phyloP scores from a whole-genome alignment of 2,888 invertebrate genomes.

The Periphyllus acericola region DNA sequence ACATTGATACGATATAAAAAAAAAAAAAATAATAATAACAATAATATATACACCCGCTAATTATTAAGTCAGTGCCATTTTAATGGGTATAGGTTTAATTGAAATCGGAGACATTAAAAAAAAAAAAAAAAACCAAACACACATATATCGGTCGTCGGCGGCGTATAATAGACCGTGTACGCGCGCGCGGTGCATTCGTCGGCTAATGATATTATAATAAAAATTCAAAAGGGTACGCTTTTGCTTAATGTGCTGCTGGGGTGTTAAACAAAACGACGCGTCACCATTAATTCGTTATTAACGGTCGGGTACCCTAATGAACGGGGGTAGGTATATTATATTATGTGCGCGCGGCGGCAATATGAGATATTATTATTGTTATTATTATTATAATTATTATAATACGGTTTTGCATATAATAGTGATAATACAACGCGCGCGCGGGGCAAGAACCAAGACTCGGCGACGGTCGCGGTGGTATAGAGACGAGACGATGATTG shows the following conservation, averaged over 20 bases:
- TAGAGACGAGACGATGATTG: not conserved
- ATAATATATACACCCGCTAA: conserved; percentile 32
- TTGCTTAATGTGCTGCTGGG: conserved; percentile 48
- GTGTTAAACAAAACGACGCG: conserved; percentile 61
- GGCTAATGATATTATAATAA: conserved; percentile 45
- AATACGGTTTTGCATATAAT: conserved; percentile 4
- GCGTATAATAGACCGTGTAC: no score
- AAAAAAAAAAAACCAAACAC: conserved; percentile 23
- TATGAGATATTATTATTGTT: not conserved
- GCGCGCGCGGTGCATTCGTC: not conserved
- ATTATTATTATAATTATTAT: not conserved
- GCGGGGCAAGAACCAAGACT: not conserved
- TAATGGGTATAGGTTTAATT: conserved; percentile 47
- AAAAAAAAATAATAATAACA: conserved; percentile 42
- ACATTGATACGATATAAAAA: conserved; percentile 29
- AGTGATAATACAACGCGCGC: not conserved
- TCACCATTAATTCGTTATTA: conserved; percentile 61
- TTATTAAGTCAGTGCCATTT: conserved; percentile 56
- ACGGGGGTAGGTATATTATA: not conserved
- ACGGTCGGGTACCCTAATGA: conserved; percentile 41
- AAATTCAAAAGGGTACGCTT: conserved; percentile 36
- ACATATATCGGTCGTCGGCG: not conserved
- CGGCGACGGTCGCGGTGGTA: not conserved
- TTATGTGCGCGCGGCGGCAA: not conserved
- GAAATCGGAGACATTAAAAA: conserved; percentile 45